A percentile compares a stretch with the other conserved stretches of the same genome.
phyloP scores from a whole-genome alignment of 2,113 vertebrate genomes.

The Pelodiscus sinensis region DNA sequence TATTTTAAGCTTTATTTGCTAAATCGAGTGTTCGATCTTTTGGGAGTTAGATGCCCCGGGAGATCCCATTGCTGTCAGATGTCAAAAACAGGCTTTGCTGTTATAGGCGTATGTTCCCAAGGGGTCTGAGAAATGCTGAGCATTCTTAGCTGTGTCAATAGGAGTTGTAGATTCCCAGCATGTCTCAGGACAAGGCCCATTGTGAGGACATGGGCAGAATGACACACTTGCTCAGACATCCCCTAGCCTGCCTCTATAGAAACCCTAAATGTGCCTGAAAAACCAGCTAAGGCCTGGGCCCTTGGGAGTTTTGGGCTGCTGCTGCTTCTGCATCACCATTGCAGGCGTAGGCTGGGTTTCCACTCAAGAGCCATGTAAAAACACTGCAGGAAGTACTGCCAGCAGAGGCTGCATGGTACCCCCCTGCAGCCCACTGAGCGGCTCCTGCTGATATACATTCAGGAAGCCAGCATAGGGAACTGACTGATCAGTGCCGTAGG shows the following conservation, averaged over 20 bases:
- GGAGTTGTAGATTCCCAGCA: neutral
- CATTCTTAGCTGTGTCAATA: neutral
- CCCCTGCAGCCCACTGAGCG: neutral
- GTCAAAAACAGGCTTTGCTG: neutral
- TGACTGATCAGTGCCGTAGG: neutral
- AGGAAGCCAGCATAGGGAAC: neutral
- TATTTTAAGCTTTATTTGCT: neutral
- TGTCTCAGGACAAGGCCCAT: neutral
- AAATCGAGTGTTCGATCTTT: neutral
- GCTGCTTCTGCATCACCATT: neutral
- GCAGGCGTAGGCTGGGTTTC: neutral
- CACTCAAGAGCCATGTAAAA: neutral
- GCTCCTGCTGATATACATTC: neutral
- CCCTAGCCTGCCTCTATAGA: neutral
- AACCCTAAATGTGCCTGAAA: neutral
- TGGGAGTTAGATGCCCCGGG: neutral
- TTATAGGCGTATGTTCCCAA: neutral
- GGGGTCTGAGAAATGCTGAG: neutral
- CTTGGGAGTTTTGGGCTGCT: neutral
- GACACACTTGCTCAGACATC: neutral
- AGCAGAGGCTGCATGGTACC: neutral
- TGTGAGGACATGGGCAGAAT: neutral
- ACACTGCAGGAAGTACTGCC: neutral
- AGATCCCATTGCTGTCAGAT: neutral
- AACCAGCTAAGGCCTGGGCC: neutral